Evolutionary conservation across 2,113 vertebrate genomes (phyloP), one percentile per base, ranked within the genome.

Genomic region (Cochlearius cochlearius): DNA sequence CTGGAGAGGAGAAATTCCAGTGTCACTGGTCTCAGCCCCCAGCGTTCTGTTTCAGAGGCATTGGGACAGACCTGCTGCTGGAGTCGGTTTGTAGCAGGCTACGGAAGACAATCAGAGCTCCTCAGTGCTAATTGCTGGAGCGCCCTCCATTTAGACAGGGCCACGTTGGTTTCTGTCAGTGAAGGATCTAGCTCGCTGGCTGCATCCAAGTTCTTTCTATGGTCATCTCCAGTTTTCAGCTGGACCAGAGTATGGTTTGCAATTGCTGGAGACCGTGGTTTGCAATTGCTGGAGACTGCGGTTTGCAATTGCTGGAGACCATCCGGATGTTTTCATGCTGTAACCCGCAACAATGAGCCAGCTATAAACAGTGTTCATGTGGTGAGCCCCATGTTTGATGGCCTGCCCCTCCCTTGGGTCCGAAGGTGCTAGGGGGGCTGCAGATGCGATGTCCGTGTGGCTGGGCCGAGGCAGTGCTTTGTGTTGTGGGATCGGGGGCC

Each of bases 381-480:
- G 49, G 22, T 12, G 49, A 74, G 12, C 22, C 8, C 36, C 39
- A 29, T 36, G 34, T 38, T 36, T 39, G 34, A 18, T 29, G 26
- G 23, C 53, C 29, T 52, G 36, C 12, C 39, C 30, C 23, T 67
- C 25, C 34, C 36, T 32, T 26, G n/a, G 27, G 11, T 27, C 43
- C 38, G 74, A 52, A 88, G 39, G 50, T 30, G n/a, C 27, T 20
- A 12, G 50, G 50, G 18, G 30, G 19, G 10, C 56, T 19, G 6
- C 5, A 47, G 45, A 3, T 23, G 27, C 1, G 1, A 10, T 6
- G 34, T 14, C 15, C 9, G 3, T 1, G 1, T 29, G 45, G 16
- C 59, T 58, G 71, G 39, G 45, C 63, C 53, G 62, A 52, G 34
- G 19, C 19, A 17, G 29, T 10, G 23, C 22, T 72, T 17, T 10